Conservation (phyloP, 2,888 invertebrate species). For the Parnassius mnemosyne region DNA sequence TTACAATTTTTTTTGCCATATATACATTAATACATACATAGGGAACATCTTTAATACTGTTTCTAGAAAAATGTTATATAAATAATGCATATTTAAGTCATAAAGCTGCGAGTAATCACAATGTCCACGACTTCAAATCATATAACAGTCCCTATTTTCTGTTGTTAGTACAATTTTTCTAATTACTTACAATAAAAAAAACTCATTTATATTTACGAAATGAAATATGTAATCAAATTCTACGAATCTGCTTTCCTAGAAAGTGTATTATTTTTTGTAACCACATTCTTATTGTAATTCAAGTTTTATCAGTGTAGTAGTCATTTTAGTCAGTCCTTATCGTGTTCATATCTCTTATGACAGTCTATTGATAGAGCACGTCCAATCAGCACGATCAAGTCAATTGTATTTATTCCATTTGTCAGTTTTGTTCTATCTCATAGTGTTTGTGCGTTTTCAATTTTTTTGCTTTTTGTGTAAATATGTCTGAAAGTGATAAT, state of each 20-base stretch:
- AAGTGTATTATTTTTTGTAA: not conserved
- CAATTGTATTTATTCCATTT: constrained; percentile 12
- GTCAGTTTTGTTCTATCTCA: constrained; percentile 6
- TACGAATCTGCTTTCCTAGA: not conserved
- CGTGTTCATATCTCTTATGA: constrained; percentile 50
- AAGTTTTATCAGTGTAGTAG: constrained; percentile 17
- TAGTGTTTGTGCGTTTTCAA: constrained; percentile 3
- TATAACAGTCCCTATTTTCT: not conserved
- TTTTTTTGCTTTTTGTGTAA: not conserved
- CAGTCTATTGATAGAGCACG: constrained; percentile 50
- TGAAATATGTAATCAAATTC: not conserved
- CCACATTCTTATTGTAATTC: too few relatives aligned
- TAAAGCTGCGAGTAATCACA: too few relatives aligned
- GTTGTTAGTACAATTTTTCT: not conserved
- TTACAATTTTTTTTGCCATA: too few relatives aligned
- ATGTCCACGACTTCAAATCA: too few relatives aligned
- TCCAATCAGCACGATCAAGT: constrained; percentile 41
- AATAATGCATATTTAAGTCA: too few relatives aligned
- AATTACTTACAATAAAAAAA: not conserved
- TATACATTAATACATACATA: too few relatives aligned
- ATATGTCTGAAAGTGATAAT: constrained; percentile 46
- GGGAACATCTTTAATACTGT: too few relatives aligned
- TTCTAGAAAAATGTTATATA: too few relatives aligned
- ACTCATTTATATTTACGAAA: not conserved
- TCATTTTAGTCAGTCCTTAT: constrained; percentile 45